These are phyloP conservation scores for Catharus bicknelli DNA, from an alignment of 2,113 vertebrate genomes.

Conservation along the genomic window DNA sequence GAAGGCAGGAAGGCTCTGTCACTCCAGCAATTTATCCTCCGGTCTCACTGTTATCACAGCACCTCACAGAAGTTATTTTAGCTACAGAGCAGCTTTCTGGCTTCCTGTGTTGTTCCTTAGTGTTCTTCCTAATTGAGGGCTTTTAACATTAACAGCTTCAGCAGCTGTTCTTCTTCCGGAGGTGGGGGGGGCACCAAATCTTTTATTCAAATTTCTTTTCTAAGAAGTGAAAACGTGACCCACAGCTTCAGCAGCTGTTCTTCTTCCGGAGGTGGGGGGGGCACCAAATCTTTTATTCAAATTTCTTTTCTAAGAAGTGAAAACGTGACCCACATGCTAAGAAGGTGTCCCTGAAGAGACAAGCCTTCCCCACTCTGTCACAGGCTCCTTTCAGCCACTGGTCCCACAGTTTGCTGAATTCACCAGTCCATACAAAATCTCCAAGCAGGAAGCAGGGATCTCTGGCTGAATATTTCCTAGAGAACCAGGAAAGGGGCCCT, in stretches of 20 bases:
- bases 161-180: slow-evolving; percentile 34
- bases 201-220: slow-evolving; percentile 18
- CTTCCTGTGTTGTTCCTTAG: slow-evolving; percentile 28
- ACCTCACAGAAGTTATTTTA: slow-evolving; percentile 36
- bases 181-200: not conserved
- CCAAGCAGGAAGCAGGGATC: not conserved
- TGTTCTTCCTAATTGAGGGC: slow-evolving; percentile 35
- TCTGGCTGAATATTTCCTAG: not conserved
- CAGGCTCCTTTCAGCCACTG: not conserved
- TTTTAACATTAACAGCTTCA: slow-evolving; percentile 31
- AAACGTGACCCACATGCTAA: not conserved
- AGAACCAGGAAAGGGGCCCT: not conserved
- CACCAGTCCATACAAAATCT: not conserved
- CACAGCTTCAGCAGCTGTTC: slow-evolving; percentile 36
- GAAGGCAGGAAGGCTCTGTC: not conserved
- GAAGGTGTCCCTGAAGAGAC: not conserved
- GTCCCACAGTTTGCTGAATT: not conserved
- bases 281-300: slow-evolving; percentile 10
- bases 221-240: not conserved
- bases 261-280: not conserved
- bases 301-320: not conserved
- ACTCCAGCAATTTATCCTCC: not conserved
- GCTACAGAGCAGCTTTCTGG: slow-evolving; percentile 42
- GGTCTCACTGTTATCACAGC: not conserved
- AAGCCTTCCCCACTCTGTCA: not conserved